Evolutionary conservation across 1,140 invertebrate species (phyloP).

Genomic region (Drosophila guanche): DNA sequence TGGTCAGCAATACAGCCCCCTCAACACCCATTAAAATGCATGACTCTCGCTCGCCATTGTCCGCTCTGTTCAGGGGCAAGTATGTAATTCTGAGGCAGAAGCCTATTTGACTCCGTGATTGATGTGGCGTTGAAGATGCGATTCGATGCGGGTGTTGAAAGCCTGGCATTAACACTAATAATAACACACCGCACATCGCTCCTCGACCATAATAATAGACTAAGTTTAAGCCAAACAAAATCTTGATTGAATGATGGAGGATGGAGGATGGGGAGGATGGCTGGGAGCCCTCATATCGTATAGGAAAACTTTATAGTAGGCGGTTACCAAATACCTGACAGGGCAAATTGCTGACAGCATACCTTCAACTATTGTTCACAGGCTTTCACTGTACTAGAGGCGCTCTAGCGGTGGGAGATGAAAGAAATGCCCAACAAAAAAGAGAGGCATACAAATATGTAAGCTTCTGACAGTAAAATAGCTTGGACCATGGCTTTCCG

Average conservation of each 20-base stretch:
- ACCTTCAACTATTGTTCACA: slow-evolving; percentile 8
- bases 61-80: slow-evolving; percentile 13
- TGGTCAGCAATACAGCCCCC: slow-evolving; percentile 33
- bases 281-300: slow-evolving; percentile 1
- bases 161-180: slow-evolving; percentile 55
- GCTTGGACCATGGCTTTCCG: not conserved
- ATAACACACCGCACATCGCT: slow-evolving; percentile 57
- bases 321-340: slow-evolving; percentile 29
- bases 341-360: slow-evolving; percentile 51
- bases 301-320: slow-evolving; percentile 61
- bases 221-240: slow-evolving; percentile 48
- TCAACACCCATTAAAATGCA: slow-evolving; percentile 74
- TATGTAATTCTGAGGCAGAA: slow-evolving; percentile 27
- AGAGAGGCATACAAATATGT: too few species aligned
- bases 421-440: not conserved
- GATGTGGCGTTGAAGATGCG: slow-evolving; percentile 58
- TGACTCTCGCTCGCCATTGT: slow-evolving; percentile 69
- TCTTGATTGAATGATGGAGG: slow-evolving; percentile 47
- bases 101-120: slow-evolving; percentile 74
- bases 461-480: too few species aligned
- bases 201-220: slow-evolving; percentile 56
- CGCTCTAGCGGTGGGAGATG: not conserved
- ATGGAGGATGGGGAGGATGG: slow-evolving; percentile 14
- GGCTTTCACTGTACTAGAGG: not conserved
- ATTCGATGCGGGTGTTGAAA: slow-evolving; percentile 70